These are phyloP conservation scores for Lymantria dispar DNA, from an alignment of 2,888 invertebrate genomes.

Conservation along the genomic window DNA sequence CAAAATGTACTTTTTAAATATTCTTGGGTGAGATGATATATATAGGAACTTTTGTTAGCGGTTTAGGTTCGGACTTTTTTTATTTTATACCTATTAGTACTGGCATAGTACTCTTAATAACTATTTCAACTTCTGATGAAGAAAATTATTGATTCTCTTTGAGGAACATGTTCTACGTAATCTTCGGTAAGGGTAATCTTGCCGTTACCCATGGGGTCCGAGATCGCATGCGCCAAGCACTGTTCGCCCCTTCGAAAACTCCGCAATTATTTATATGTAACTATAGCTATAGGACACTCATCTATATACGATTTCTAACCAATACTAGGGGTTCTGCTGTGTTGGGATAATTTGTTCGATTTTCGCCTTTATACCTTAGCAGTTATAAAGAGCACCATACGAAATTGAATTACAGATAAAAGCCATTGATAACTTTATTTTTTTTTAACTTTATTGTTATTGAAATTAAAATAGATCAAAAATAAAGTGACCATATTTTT, in stretches of 20 bases:
- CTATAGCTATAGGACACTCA: conserved; percentile 12
- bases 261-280: conserved; percentile 38
- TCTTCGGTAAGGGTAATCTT: conserved; percentile 38
- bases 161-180: conserved; percentile 39
- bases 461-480: too few relatives aligned
- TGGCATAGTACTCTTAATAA: too few relatives aligned
- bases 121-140: background rate
- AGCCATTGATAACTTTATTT: too few relatives aligned
- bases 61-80: too few relatives aligned
- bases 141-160: conserved; percentile 42
- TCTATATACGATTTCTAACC: conserved; percentile 4
- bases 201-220: conserved; percentile 29
- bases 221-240: conserved; percentile 47
- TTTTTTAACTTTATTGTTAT: too few relatives aligned
- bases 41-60: too few relatives aligned
- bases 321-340: background rate
- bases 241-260: conserved; percentile 37
- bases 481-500: too few relatives aligned
- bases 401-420: too few relatives aligned
- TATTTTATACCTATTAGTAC: too few relatives aligned
- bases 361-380: background rate
- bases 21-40: too few relatives aligned
- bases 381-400: too few relatives aligned
- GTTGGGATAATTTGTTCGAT: background rate
- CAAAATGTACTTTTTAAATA: too few relatives aligned